Percentiles rank a stretch among this genome's conserved stretches.
Conservation (phyloP, 2,113 vertebrate genomes). For the Saccopteryx leptura region DNA sequence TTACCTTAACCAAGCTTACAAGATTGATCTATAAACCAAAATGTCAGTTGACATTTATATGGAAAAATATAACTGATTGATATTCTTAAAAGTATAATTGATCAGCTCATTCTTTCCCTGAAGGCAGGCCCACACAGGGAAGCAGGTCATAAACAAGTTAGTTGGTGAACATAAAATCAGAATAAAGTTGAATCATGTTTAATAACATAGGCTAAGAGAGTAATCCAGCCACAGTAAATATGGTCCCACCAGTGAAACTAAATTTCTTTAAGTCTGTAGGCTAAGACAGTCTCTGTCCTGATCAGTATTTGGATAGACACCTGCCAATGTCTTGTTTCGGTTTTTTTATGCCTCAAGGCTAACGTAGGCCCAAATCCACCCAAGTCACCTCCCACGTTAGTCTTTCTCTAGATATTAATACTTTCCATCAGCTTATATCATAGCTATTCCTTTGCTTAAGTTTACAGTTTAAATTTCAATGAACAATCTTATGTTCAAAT, state of each 20-base stretch:
- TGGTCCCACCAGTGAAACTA: not conserved
- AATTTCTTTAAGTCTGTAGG: constrained; percentile 29
- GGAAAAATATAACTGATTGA: constrained; percentile 16
- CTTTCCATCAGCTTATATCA: not conserved
- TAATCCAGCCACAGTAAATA: not conserved
- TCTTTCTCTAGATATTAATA: not conserved
- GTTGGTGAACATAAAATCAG: constrained; percentile 39
- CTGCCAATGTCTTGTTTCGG: not conserved
- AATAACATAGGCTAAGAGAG: not conserved
- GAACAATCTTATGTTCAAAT: constrained; percentile 37
- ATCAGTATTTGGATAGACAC: not conserved
- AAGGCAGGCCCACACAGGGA: not conserved
- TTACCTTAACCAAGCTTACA: constrained; percentile 19
- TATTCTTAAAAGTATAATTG: not conserved
- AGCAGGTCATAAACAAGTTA: constrained; percentile 40
- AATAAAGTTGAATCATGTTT: constrained; percentile 29
- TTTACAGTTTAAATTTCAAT: constrained; percentile 9
- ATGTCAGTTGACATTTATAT: constrained; percentile 25
- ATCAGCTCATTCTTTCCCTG: not conserved
- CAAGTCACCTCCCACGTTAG: not conserved
- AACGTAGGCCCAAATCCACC: not conserved
- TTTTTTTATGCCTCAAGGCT: not conserved
- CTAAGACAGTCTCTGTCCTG: not conserved
- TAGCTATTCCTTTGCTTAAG: not conserved
- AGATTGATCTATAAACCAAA: constrained; percentile 39